These are phyloP conservation scores for Machimus rusticus DNA, from an alignment of 2,888 invertebrate species.

Conservation along the genomic window DNA sequence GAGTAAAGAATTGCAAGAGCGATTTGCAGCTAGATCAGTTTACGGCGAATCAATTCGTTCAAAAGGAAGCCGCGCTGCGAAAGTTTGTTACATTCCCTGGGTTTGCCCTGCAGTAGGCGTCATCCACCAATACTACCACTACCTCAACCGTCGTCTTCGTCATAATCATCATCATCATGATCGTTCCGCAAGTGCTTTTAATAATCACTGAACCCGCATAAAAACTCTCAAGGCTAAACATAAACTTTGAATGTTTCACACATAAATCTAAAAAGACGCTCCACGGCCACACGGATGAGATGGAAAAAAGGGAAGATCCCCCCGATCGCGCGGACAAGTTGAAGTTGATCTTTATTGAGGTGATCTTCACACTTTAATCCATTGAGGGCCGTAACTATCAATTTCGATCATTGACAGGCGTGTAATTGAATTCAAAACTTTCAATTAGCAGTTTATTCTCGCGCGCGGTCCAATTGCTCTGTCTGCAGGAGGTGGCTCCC, in stretches of 20 bases:
- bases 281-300: not conserved
- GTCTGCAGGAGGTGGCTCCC: constrained; percentile 22
- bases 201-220: not conserved
- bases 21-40: not conserved
- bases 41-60: not conserved
- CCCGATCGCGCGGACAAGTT: constrained; percentile 16
- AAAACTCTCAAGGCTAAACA: constrained; percentile 24
- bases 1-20: not conserved
- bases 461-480: constrained; percentile 28
- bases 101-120: not conserved
- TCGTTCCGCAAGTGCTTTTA: not conserved
- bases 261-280: constrained; percentile 14
- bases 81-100: not conserved
- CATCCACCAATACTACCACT: not conserved
- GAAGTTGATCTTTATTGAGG: constrained; percentile 33
- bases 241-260: constrained; percentile 34
- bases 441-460: constrained; percentile 44
- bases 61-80: not conserved
- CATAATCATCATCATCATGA: not conserved
- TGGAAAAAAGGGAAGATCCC: not conserved
- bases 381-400: constrained; percentile 38
- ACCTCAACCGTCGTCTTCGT: not conserved
- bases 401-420: constrained; percentile 43
- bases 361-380: constrained; percentile 40
- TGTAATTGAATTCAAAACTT: constrained; percentile 45